Conservation (phyloP, 2,797 vertebrate genomes). For the Silurus lanzhouensis region DNA sequence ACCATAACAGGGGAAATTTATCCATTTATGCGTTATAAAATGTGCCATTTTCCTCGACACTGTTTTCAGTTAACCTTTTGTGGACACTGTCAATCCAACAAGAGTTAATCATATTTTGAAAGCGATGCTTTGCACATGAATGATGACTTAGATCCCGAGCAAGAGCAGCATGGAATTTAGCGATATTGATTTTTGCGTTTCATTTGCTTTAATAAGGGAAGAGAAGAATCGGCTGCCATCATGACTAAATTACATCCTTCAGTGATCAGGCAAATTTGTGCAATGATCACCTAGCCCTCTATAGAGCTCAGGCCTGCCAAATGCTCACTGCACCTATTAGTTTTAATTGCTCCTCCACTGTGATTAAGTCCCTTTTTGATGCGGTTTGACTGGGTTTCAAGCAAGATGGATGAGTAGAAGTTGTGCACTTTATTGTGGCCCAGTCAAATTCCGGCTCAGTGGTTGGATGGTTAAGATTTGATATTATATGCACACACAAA, state of each 20-base stretch:
- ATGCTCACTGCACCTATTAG: conserved; percentile 66
- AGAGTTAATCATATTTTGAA: conserved; percentile 35
- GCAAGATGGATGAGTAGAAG: conserved; percentile 73
- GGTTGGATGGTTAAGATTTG: not conserved
- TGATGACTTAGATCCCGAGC: conserved; percentile 49
- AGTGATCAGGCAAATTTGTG: conserved; percentile 64
- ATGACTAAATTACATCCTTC: conserved; percentile 68
- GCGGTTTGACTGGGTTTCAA: conserved; percentile 67
- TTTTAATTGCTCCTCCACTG: conserved; percentile 72
- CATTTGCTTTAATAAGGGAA: conserved; percentile 63
- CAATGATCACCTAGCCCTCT: conserved; percentile 60
- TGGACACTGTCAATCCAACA: conserved; percentile 41
- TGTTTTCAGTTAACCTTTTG: conserved; percentile 19
- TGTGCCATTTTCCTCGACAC: not conserved
- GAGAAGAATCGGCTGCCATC: conserved; percentile 61
- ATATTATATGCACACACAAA: not conserved
- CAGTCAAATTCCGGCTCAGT: not conserved
- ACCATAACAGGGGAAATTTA: not conserved
- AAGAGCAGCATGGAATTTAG: conserved; percentile 46
- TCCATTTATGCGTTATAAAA: not conserved
- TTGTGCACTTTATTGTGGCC: conserved; percentile 31
- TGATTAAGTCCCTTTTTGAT: conserved; percentile 75
- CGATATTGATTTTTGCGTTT: conserved; percentile 58
- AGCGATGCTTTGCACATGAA: conserved; percentile 44
- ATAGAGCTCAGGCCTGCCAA: conserved; percentile 62